A percentile compares a stretch with the other conserved stretches of the same genome.
Conservation (phyloP, 2,888 invertebrate genomes). For the Tinea trinotella region DNA sequence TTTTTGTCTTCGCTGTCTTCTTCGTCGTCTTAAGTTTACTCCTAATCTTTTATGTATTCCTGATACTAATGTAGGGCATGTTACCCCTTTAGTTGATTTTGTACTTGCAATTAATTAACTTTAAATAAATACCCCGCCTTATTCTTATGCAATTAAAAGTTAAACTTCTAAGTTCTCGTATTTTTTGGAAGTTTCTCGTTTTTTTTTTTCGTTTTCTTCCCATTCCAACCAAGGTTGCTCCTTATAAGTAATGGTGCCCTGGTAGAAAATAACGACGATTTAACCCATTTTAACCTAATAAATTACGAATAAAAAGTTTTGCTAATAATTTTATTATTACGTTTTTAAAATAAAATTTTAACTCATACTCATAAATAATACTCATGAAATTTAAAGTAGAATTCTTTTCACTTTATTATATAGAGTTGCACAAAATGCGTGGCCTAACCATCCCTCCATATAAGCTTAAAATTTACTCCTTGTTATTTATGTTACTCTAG, state of each 20-base stretch:
- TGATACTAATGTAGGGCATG: slow-evolving; percentile 47
- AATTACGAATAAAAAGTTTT: not conserved
- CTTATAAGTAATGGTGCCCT: not conserved
- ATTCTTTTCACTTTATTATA: too few relatives aligned
- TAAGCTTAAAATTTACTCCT: too few relatives aligned
- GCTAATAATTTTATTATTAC: too few relatives aligned
- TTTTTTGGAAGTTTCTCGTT: too few relatives aligned
- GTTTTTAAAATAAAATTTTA: too few relatives aligned
- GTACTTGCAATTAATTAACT: slow-evolving; percentile 1
- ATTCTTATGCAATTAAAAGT: not conserved
- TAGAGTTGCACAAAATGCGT: too few relatives aligned
- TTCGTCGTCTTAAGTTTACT: slow-evolving; percentile 25
- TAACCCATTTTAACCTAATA: not conserved
- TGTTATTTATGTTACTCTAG: slow-evolving; percentile 1
- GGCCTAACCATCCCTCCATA: too few relatives aligned
- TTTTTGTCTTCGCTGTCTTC: not conserved
- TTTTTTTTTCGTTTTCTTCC: too few relatives aligned
- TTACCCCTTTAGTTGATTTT: slow-evolving; percentile 32
- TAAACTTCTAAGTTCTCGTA: too few relatives aligned
- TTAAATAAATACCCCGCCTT: not conserved
- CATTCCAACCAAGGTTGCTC: not conserved
- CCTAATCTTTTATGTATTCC: slow-evolving; percentile 32
- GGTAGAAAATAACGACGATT: not conserved
- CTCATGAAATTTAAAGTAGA: too few relatives aligned
- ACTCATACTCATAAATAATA: too few relatives aligned